phyloP scores from a whole-genome alignment of 1,140 invertebrate genomes.

The Drosophila pachea region DNA sequence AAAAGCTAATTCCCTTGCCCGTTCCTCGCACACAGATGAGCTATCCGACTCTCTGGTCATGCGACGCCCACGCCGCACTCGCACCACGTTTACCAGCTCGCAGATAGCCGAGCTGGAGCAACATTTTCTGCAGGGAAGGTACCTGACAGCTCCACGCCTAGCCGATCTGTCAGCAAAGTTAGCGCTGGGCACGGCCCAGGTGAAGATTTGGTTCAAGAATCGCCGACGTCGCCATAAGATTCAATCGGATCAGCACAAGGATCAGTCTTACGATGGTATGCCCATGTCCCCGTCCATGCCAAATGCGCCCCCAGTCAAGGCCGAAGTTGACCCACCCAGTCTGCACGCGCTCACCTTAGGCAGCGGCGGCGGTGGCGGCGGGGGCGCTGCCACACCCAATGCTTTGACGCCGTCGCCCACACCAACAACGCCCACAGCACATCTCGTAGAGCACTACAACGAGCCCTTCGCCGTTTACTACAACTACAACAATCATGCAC shows the following conservation, averaged over 20 bases:
- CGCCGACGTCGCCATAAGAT: constrained; percentile 71
- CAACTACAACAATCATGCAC: constrained; percentile 61
- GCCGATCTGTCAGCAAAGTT: constrained; percentile 88
- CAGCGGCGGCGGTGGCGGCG: constrained; percentile 15
- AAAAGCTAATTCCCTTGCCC: not conserved
- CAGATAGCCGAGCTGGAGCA: constrained; percentile 85
- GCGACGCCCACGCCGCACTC: constrained; percentile 78
- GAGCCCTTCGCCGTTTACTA: constrained; percentile 63
- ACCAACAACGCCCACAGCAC: constrained; percentile 56
- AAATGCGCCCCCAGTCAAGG: constrained; percentile 30
- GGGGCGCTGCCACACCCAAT: constrained; percentile 49
- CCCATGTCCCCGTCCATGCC: constrained; percentile 55
- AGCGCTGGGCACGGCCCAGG: constrained; percentile 89
- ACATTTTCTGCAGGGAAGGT: constrained; percentile 83
- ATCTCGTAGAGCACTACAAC: constrained; percentile 60
- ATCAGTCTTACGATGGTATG: constrained; percentile 68
- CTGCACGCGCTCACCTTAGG: constrained; percentile 54
- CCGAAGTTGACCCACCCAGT: constrained; percentile 59
- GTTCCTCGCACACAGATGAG: constrained; percentile 48
- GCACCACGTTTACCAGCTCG: constrained; percentile 89
- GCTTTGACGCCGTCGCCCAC: constrained; percentile 67
- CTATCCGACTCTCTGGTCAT: constrained; percentile 68
- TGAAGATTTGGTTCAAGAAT: constrained; percentile 90
- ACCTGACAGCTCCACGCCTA: constrained; percentile 88
- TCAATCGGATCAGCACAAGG: constrained; percentile 69